Evolutionary conservation across 2,797 vertebrate species (phyloP).

Genomic region (Periparus ater): DNA sequence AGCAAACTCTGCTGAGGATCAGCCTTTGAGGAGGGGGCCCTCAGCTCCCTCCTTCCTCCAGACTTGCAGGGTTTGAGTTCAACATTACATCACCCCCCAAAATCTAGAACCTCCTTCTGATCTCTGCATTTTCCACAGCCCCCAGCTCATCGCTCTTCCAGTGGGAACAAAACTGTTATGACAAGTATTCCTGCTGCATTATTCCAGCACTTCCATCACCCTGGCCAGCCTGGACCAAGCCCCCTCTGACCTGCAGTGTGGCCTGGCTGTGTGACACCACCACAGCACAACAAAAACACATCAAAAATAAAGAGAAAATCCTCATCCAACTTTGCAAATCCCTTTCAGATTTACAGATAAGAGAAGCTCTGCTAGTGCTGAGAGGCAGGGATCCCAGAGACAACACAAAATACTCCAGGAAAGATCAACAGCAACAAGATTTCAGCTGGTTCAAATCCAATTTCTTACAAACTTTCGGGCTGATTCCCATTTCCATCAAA

Average conservation of each 20-base stretch:
- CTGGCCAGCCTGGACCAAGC: neutral
- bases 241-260: neutral
- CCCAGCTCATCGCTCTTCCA: neutral
- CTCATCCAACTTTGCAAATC: neutral
- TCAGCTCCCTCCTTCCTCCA: neutral
- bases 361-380: neutral
- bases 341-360: neutral
- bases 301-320: neutral
- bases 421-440: slow-evolving; percentile 7
- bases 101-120: neutral
- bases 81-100: neutral
- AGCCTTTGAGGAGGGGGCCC: neutral
- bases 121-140: neutral
- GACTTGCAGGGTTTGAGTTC: neutral
- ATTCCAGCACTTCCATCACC: neutral
- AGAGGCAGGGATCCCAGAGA: neutral
- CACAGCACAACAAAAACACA: neutral
- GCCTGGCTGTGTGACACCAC: neutral
- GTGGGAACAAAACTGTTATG: neutral
- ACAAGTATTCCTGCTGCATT: neutral
- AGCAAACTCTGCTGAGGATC: neutral
- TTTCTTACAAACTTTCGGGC: neutral
- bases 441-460: slow-evolving; percentile 24
- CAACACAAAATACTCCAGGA: neutral
- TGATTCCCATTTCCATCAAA: slow-evolving; percentile 23